Evolutionary conservation across 2,113 vertebrate genomes (phyloP).

Genomic region (Toxostoma redivivum): DNA sequence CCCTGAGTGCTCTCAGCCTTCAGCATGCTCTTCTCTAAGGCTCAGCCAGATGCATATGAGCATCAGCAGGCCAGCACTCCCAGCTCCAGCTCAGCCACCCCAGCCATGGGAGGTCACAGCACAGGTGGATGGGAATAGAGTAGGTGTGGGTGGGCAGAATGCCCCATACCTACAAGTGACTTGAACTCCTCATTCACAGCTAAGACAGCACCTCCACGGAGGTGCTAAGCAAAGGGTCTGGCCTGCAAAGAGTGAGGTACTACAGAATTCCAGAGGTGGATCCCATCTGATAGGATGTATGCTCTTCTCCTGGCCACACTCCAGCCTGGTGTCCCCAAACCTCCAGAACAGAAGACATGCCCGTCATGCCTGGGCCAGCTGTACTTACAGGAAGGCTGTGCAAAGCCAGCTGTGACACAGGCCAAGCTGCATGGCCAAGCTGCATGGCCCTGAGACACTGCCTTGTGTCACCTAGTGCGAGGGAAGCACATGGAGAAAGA

Average conservation of each 20-base stretch:
- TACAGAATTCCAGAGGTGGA: not conserved
- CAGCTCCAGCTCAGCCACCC: not conserved
- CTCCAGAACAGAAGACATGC: not conserved
- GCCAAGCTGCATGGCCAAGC: not conserved
- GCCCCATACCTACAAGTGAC: rapidly evolving
- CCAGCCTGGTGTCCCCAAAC: not conserved
- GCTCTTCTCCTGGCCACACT: not conserved
- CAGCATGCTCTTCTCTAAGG: not conserved
- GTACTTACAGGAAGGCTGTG: not conserved
- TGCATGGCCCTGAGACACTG: not conserved
- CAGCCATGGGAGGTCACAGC: not conserved
- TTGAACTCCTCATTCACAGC: not conserved
- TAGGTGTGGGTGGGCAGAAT: not conserved
- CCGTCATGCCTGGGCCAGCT: rapidly evolving
- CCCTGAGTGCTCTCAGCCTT: not conserved
- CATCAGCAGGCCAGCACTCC: not conserved
- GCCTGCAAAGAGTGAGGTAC: not conserved
- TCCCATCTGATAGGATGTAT: not conserved
- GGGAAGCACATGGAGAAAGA: not conserved
- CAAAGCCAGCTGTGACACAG: not conserved
- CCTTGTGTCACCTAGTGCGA: not conserved
- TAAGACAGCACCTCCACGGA: not conserved
- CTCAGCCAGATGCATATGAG: not conserved
- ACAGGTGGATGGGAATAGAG: rapidly evolving
- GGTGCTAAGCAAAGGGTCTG: not conserved